phyloP scores from a whole-genome alignment of 2,888 invertebrate species.

The Meiosimyza platycephala region DNA sequence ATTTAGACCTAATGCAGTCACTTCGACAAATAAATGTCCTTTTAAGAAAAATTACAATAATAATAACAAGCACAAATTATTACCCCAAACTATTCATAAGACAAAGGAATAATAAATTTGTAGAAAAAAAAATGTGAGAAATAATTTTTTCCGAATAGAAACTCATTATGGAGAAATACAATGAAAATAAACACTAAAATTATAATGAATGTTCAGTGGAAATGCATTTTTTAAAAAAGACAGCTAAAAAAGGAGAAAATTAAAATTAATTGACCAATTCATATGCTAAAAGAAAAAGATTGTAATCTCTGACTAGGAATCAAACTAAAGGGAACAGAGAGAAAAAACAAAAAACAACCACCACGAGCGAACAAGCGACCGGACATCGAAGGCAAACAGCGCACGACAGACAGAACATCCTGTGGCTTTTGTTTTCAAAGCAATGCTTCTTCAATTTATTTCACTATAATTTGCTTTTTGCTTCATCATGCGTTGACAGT shows the following conservation, averaged over 20 bases:
- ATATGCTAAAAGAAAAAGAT: conserved; percentile 29
- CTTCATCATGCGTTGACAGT: conserved; percentile 25
- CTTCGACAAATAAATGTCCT: background rate
- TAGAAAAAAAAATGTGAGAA: conserved; percentile 31
- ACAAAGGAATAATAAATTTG: conserved; percentile 17
- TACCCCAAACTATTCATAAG: background rate
- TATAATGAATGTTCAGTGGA: conserved; percentile 17
- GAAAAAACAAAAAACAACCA: background rate
- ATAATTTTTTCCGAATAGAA: conserved; percentile 4
- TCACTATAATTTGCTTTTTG: conserved; percentile 10
- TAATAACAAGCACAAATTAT: conserved; percentile 9
- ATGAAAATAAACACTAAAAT: conserved; percentile 9
- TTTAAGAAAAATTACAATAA: conserved; percentile 21
- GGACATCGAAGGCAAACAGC: conserved; percentile 12
- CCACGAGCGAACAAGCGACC: background rate
- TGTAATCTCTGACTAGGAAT: conserved; percentile 12
- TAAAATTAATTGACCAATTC: conserved; percentile 34
- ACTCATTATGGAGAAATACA: background rate
- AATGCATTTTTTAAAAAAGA: conserved; percentile 20
- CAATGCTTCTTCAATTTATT: conserved; percentile 15
- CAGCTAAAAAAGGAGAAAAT: conserved; percentile 20
- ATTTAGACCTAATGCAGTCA: no score
- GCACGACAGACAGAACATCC: conserved; percentile 17
- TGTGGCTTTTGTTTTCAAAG: conserved; percentile 3
- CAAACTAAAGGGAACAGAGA: background rate